Evolutionary conservation across 1,140 invertebrate species (phyloP).

Genomic region (Metopolophium dirhodum): DNA sequence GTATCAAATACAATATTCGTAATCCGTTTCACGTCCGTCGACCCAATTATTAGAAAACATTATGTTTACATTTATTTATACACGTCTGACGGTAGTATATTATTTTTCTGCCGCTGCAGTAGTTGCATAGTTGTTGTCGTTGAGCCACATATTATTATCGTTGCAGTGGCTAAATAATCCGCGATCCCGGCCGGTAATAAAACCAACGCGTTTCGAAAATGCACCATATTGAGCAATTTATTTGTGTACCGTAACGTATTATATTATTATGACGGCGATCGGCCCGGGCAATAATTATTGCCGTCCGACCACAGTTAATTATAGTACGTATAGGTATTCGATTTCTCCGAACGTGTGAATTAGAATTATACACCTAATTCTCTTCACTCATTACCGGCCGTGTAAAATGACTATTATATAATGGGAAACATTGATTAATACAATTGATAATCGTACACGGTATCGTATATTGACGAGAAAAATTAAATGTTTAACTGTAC

Average conservation of each 20-base stretch:
- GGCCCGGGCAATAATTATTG: neutral
- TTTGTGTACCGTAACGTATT: neutral
- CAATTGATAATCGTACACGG: neutral
- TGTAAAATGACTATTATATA: neutral
- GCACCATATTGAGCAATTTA: neutral
- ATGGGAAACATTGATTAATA: neutral
- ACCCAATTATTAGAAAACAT: neutral
- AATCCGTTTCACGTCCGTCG: neutral
- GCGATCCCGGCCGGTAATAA: neutral
- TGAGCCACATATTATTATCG: too few relatives aligned
- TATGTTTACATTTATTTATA: neutral
- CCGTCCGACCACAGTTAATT: neutral
- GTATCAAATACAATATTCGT: neutral
- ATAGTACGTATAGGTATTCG: too few relatives aligned
- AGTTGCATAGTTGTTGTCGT: neutral
- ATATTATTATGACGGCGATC: neutral
- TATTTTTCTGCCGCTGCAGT: too few relatives aligned
- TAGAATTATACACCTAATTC: neutral
- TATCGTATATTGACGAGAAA: neutral
- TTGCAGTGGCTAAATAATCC: neutral
- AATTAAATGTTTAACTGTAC: fast-evolving
- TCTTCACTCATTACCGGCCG: neutral
- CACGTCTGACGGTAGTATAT: neutral
- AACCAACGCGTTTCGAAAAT: neutral
- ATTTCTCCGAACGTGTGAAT: neutral